Conservation (phyloP, 2,797 vertebrate genomes). For the Erithacus rubecula region DNA sequence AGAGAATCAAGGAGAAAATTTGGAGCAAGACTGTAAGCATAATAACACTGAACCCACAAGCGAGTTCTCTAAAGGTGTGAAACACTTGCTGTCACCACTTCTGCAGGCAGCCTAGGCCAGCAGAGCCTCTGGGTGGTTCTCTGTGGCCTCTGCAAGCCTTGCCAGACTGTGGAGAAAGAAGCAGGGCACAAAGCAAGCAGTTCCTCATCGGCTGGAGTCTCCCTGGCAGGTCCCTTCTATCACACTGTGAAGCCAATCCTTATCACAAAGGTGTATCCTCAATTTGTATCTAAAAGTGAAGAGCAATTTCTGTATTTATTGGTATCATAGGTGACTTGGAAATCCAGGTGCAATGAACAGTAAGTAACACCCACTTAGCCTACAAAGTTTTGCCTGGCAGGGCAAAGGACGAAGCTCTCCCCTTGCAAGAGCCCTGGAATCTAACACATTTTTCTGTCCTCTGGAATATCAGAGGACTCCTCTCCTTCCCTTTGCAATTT, state of each 20-base stretch:
- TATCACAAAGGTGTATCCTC: neutral
- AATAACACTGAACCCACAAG: neutral
- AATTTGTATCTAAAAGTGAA: neutral
- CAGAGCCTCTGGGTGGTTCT: fast-evolving
- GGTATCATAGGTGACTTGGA: neutral
- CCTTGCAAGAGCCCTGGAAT: neutral
- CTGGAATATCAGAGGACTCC: neutral
- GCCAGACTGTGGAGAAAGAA: neutral
- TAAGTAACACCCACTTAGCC: neutral
- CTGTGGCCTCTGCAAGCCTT: neutral
- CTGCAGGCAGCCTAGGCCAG: fast-evolving
- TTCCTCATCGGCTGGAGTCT: neutral
- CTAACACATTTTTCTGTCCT: neutral
- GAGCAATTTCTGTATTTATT: neutral
- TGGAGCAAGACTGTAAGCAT: neutral
- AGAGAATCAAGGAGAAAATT: neutral
- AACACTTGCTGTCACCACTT: neutral
- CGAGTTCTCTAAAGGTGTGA: neutral
- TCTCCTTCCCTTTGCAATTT: neutral
- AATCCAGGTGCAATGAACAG: neutral
- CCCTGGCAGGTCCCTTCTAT: neutral
- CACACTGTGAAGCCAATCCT: neutral
- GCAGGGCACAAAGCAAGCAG: neutral
- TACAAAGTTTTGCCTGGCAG: neutral
- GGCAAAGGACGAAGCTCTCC: neutral